Conservation (phyloP, 1,140 invertebrate species). For the Listronotus oregonensis region DNA sequence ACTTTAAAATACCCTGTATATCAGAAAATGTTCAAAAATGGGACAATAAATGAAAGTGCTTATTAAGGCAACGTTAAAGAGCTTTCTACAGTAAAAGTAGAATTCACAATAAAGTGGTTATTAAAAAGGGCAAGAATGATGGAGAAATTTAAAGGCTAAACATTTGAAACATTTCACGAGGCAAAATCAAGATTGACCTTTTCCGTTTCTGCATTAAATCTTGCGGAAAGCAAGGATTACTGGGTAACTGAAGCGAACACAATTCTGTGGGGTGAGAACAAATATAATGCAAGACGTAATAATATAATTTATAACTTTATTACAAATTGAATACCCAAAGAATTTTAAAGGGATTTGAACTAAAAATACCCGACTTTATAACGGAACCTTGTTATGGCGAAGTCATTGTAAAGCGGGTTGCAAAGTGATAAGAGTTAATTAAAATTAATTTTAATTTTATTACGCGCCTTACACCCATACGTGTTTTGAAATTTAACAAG, state of each 20-base stretch:
- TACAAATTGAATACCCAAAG: conserved; percentile 17
- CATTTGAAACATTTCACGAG: conserved; percentile 13
- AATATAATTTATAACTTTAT: conserved; percentile 21
- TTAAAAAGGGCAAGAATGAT: neutral
- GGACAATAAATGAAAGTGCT: too few species aligned
- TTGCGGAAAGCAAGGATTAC: conserved; percentile 22
- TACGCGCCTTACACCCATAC: conserved; percentile 2
- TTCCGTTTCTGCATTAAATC: conserved; percentile 19
- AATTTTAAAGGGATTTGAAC: conserved; percentile 5
- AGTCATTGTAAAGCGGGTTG: neutral
- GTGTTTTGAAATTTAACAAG: conserved; percentile 12
- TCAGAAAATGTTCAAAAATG: too few species aligned
- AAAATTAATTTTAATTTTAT: conserved; percentile 12
- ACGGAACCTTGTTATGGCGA: neutral
- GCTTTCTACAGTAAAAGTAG: too few species aligned
- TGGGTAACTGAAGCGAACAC: conserved; percentile 19
- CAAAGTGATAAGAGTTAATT: conserved; percentile 1
- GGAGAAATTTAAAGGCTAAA: neutral
- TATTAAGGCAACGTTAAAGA: too few species aligned
- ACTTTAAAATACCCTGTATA: too few species aligned
- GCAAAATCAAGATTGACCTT: conserved; percentile 22
- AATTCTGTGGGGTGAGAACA: conserved; percentile 12
- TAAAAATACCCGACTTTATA: neutral
- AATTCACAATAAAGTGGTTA: too few species aligned
- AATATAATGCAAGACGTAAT: conserved; percentile 23